Conservation (phyloP, 2,113 vertebrate species). For the Ptilonorhynchus violaceus region DNA sequence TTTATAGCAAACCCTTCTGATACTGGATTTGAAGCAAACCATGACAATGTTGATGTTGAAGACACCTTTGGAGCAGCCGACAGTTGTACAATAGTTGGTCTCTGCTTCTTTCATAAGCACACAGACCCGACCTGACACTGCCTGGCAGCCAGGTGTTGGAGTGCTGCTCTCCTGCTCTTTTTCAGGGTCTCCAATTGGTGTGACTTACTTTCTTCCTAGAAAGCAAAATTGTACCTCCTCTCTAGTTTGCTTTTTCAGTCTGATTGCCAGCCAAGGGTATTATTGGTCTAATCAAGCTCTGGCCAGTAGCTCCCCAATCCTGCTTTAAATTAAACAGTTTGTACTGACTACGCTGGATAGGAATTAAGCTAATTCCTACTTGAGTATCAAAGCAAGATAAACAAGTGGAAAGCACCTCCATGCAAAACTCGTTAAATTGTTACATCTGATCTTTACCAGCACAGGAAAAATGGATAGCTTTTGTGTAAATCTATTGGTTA, state of each 20-base stretch:
- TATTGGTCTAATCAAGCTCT: not conserved
- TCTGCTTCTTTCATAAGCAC: not conserved
- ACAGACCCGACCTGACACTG: not conserved
- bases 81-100: not conserved
- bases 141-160: not conserved
- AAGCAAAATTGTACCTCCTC: not conserved
- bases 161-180: not conserved
- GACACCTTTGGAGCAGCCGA: not conserved
- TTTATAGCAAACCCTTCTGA: not conserved
- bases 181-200: not conserved
- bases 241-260: not conserved
- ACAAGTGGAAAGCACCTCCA: not conserved
- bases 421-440: not conserved
- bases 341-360: not conserved
- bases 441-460: not conserved
- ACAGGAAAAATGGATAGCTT: not conserved
- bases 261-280: not conserved
- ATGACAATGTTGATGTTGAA: not conserved
- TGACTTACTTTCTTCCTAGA: not conserved
- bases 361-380: not conserved
- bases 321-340: not conserved
- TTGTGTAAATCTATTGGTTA: not conserved
- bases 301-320: not conserved
- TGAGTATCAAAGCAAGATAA: not conserved
- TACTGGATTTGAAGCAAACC: not conserved